phyloP scores from a whole-genome alignment of 2,113 vertebrate species.

The Pagrus major region DNA sequence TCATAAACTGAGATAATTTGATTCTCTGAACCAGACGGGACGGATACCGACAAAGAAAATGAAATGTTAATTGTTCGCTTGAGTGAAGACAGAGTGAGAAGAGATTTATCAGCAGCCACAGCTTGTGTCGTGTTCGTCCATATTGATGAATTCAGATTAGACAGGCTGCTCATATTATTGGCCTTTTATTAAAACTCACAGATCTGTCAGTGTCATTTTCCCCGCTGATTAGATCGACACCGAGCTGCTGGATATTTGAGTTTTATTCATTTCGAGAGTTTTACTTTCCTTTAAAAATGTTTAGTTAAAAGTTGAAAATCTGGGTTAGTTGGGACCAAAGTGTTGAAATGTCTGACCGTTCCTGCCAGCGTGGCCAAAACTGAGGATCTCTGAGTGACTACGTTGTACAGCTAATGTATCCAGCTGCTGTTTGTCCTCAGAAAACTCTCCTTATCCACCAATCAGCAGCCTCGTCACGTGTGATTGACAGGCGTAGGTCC shows the following conservation, averaged over 20 bases:
- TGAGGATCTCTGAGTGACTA: no score
- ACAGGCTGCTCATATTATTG: conserved; percentile 4
- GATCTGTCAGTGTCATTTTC: background rate
- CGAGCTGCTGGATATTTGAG: background rate
- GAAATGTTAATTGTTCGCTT: background rate
- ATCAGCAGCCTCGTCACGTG: background rate
- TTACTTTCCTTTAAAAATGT: background rate
- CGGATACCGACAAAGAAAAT: background rate
- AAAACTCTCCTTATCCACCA: background rate
- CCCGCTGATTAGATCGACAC: background rate
- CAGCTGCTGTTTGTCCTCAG: background rate
- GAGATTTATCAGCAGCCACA: background rate
- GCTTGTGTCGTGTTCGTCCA: background rate
- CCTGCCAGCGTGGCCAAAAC: no score
- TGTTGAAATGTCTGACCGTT: no score
- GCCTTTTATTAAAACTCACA: conserved; percentile 32
- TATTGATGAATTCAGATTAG: conserved; percentile 3
- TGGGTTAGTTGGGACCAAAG: no score
- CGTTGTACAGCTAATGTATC: background rate
- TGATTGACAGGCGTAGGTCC: background rate
- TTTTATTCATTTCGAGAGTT: background rate
- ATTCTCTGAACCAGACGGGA: background rate
- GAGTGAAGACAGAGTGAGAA: background rate
- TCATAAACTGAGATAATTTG: background rate
- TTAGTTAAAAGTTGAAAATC: no score